Conservation (phyloP, 2,797 vertebrate species). For the Fistularia tabacaria region DNA sequence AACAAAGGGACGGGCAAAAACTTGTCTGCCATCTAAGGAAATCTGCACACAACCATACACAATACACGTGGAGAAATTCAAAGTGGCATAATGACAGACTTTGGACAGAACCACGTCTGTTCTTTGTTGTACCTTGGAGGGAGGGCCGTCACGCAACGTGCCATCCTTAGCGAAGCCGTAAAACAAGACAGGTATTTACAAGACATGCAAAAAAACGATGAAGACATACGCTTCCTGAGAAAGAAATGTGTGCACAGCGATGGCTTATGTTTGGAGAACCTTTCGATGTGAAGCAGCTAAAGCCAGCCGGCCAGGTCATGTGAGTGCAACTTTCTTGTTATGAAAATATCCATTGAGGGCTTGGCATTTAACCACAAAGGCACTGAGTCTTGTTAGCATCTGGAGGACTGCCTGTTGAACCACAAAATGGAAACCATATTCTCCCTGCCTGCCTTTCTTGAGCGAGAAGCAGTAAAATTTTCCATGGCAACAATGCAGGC, state of each 20-base stretch:
- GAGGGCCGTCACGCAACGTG: slow-evolving; percentile 23
- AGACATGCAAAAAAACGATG: slow-evolving; percentile 29
- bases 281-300: background rate
- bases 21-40: slow-evolving; percentile 3
- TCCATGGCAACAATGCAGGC: slow-evolving; percentile 47
- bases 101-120: slow-evolving; percentile 11
- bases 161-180: slow-evolving; percentile 44
- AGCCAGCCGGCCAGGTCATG: background rate
- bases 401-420: slow-evolving; percentile 16
- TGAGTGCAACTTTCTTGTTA: slow-evolving; percentile 9
- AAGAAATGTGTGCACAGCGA: background rate
- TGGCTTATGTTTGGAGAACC: too few species aligned
- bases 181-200: slow-evolving; percentile 45
- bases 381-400: slow-evolving; percentile 18
- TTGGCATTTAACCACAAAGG: slow-evolving; percentile 7
- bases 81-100: slow-evolving; percentile 19
- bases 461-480: slow-evolving; percentile 36
- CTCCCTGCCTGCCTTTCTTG: slow-evolving; percentile 12
- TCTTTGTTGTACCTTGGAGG: slow-evolving; percentile 32
- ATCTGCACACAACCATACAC: background rate
- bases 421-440: slow-evolving; percentile 49
- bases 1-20: slow-evolving; percentile 12
- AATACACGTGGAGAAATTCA: background rate
- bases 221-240: background rate
- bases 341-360: slow-evolving; percentile 2